phyloP scores from a whole-genome alignment of 2,888 invertebrate species.

The Geotrupes spiniger region DNA sequence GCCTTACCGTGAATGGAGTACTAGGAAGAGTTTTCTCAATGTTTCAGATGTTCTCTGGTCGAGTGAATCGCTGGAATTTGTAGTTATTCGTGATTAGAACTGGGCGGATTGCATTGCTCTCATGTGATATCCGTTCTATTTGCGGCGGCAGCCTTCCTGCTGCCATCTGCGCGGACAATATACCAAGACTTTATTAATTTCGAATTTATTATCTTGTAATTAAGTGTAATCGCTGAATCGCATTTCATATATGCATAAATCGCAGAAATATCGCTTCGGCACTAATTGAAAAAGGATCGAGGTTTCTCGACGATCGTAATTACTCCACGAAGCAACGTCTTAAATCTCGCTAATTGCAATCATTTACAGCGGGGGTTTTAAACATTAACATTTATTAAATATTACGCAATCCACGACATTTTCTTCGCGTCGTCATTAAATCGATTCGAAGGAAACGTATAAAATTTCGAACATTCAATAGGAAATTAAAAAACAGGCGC shows the following conservation, averaged over 20 bases:
- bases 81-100: conserved; percentile 45
- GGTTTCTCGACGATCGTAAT: too few species aligned
- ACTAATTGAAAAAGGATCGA: too few species aligned
- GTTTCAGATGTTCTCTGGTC: conserved; percentile 35
- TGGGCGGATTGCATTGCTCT: conserved; percentile 42
- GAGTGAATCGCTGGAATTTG: conserved; percentile 42
- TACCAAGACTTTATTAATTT: conserved; percentile 3
- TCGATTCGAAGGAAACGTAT: too few species aligned
- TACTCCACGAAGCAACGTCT: too few species aligned
- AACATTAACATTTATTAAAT: too few species aligned
- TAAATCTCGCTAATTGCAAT: too few species aligned
- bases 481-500: too few species aligned
- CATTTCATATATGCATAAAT: conserved; percentile 1
- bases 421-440: too few species aligned
- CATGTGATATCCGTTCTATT: conserved; percentile 11
- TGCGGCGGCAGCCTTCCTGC: conserved; percentile 6
- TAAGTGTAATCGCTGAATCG: background rate
- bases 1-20: conserved; percentile 16
- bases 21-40: conserved; percentile 32
- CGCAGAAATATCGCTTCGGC: background rate
- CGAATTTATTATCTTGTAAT: conserved; percentile 7
- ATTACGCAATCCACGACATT: too few species aligned
- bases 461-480: too few species aligned
- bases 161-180: conserved; percentile 3
- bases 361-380: too few species aligned